Evolutionary conservation across 2,888 invertebrate species (phyloP).

Genomic region (Tinea trinotella): DNA sequence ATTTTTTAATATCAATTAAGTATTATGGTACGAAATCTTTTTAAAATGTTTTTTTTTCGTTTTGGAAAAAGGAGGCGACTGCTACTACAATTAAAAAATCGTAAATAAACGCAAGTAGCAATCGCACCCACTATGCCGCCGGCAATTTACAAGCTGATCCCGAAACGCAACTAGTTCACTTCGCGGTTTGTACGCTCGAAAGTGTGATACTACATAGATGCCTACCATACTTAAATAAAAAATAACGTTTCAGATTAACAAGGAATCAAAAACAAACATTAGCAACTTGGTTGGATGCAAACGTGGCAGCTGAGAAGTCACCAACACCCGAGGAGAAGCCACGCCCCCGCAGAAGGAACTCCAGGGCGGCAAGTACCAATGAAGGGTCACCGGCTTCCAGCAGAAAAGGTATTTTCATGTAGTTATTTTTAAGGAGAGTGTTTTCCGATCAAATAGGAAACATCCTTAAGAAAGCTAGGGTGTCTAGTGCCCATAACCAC

Average conservation of each 20-base stretch:
- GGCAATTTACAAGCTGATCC: too few species aligned
- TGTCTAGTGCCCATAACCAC: too few species aligned
- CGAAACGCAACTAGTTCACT: too few species aligned
- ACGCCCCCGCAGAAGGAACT: not conserved
- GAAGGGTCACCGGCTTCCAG: not conserved
- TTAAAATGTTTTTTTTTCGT: not conserved
- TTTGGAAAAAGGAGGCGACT: too few species aligned
- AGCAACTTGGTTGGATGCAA: not conserved
- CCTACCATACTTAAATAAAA: not conserved
- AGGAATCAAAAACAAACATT: not conserved
- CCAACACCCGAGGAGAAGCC: not conserved
- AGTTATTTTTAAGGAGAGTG: not conserved
- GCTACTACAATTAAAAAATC: too few species aligned
- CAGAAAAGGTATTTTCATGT: not conserved
- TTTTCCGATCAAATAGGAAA: too few species aligned
- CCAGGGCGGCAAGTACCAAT: not conserved
- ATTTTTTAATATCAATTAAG: not conserved
- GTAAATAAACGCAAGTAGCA: too few species aligned
- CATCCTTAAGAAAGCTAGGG: too few species aligned
- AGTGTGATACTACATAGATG: too few species aligned
- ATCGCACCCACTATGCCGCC: too few species aligned
- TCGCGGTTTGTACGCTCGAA: too few species aligned
- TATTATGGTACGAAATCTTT: not conserved
- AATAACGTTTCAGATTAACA: slow-evolving; percentile 9
- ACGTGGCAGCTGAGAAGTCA: not conserved